Conservation (phyloP, 2,888 invertebrate species). For the Crioceris asparagi region DNA sequence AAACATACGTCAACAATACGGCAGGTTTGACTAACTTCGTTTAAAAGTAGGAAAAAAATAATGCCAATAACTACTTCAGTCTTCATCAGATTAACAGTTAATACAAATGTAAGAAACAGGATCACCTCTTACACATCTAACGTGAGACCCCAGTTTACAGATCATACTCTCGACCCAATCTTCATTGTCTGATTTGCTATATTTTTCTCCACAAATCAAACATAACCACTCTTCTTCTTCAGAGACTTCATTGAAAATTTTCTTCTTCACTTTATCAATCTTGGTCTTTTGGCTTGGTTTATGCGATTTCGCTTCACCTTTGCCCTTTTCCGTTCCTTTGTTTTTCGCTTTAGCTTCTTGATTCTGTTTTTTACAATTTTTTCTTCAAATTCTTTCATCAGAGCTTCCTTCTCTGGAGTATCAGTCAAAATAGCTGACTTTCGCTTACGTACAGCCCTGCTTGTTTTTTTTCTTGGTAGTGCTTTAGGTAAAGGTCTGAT, state of each 20-base stretch:
- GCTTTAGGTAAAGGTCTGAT: background rate
- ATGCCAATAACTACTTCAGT: too few species aligned
- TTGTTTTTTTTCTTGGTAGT: background rate
- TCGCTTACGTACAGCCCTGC: background rate
- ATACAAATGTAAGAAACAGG: background rate
- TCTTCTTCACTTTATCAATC: background rate
- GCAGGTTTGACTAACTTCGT: background rate
- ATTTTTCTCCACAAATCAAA: background rate
- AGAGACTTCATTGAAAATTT: background rate
- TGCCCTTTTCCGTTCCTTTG: background rate
- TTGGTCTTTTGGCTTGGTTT: too few species aligned
- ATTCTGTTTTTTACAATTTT: background rate
- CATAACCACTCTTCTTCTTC: constrained; percentile 2
- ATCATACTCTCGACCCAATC: constrained; percentile 1
- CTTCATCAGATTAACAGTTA: constrained; percentile 2
- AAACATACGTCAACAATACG: background rate
- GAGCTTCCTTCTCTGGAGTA: background rate
- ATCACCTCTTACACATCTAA: background rate
- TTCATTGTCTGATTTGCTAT: background rate
- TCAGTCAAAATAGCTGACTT: background rate
- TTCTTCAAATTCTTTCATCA: background rate
- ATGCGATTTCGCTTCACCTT: background rate
- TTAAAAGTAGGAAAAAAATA: background rate
- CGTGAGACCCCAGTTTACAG: background rate
- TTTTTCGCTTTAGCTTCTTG: background rate